These are phyloP conservation scores for Agriopis marginaria DNA, from an alignment of 2,888 invertebrate genomes.

Conservation along the genomic window DNA sequence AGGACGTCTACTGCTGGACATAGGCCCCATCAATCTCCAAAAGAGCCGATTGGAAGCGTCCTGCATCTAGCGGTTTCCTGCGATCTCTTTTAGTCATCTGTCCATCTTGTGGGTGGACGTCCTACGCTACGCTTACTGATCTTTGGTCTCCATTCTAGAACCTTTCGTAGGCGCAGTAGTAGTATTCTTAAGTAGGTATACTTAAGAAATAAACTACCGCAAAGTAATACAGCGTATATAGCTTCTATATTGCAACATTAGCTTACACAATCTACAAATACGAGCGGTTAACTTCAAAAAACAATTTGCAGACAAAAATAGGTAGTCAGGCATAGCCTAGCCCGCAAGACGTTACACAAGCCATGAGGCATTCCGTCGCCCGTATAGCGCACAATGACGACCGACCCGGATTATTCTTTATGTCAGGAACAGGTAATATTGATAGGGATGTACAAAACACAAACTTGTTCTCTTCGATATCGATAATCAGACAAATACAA, in stretches of 20 bases:
- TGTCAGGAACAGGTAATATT: conserved; percentile 79
- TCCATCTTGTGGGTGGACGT: too few species aligned
- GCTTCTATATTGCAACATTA: not conserved
- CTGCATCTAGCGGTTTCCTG: too few species aligned
- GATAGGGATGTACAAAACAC: conserved; percentile 58
- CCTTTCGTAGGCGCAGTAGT: too few species aligned
- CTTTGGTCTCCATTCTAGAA: too few species aligned
- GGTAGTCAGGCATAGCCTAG: conserved; percentile 38
- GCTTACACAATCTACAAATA: not conserved
- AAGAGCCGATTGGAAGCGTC: too few species aligned
- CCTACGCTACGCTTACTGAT: too few species aligned
- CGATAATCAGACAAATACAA: conserved; percentile 34
- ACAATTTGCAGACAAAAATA: conserved; percentile 46
- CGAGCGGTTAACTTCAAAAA: conserved; percentile 7
- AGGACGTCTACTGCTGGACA: too few species aligned
- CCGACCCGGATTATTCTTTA: conserved; percentile 79
- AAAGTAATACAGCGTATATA: too few species aligned
- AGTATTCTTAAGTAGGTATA: too few species aligned
- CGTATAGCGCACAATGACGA: conserved; percentile 72
- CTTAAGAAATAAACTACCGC: too few species aligned
- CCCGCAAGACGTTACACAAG: conserved; percentile 62
- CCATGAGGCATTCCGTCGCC: conserved; percentile 72
- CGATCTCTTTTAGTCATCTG: too few species aligned
- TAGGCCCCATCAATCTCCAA: too few species aligned
- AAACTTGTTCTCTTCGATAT: conserved; percentile 39